Base-by-base conservation (phyloP, 2,888 invertebrate species). In the Dione juno region DNA sequence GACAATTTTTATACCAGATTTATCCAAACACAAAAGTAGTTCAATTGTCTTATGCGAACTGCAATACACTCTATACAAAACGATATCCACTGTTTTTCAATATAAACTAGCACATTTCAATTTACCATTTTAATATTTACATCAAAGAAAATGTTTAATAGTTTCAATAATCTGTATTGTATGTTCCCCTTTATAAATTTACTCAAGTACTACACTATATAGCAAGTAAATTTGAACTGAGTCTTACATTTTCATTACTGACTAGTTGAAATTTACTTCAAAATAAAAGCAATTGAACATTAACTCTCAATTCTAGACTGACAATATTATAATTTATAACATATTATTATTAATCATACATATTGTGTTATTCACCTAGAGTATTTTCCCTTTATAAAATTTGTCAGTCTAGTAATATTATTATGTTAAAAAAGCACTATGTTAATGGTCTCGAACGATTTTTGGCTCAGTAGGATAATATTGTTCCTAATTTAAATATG, bases 331-430 rank as follows among this genome's bases (percentile, higher is more conserved):
- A n/a, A n/a, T 45, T 45, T 11, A 61, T 61, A 11, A 61, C 19
- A 41, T 41, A 28, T 28, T 10, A 37, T 37, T 16, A 37, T 35
- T 61, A 28, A 45, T 61, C 11, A 61, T 45, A 45, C n/a, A 28
- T 9, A 45, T 45, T 45, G 45, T 45, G 21, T 43, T 28, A n/a
- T 14, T 61, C n/a, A 19, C 43, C 9, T 48, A 48, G 19, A 9
- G 19, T 64, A 45, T 21, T 21, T 28, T 45, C 61, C 41, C 63
- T 66, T 67, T 57, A 35, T 50, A 65, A 65, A 16, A 58, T 48
- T 40, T 71, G 66, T 71, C 83, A 84, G 83, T 88, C 89, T 88
- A 88, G 89, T 89, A 88, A 68, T 81, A 75, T 82, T 80, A 78
- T 79, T 79, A 77, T 80, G 78, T 61, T 43, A 43, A 52, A 19